Base-by-base conservation (phyloP, 1,140 invertebrate genomes). In the Drosophila melanogaster region DNA sequence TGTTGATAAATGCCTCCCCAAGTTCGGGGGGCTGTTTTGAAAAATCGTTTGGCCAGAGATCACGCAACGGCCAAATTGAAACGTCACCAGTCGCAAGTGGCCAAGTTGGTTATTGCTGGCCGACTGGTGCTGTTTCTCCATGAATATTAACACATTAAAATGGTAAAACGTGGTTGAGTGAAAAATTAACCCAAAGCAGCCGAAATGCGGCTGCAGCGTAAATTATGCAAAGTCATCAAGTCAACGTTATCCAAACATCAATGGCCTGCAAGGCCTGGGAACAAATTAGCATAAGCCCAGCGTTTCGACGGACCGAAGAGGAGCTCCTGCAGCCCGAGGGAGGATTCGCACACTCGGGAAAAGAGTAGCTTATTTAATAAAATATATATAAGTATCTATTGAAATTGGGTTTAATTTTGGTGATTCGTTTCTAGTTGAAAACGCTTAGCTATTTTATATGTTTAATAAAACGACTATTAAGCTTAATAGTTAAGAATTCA, bases 201-300 rank as follows among this genome's bases (percentile, higher is more conserved):
- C 76, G 44, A 81, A 75, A 66, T 75, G 44, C 37, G 44, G 62
- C 46, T 83, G 53, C 60, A 81, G 75, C 80, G 64, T 83, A 85
- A 85, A 86, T 86, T 86, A 86, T 86, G 81, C 81, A 86, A 87
- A 86, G 83, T 86, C 81, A 86, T 86, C 81, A 86, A 86, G 81
- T 81, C 83, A 87, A 76, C 84, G 83, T 83, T 86, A 86, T 87
- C 81, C 83, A 86, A 86, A 86, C 81, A 86, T 86, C 81, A 86
- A 81, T 86, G 73, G 50, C 62, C 61, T 69, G 66, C 49, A 33
- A 50, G 76, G 81, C 69, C 65, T 86, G 83, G 79, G 70, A 86
- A 86, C 72, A 87, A 86, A 86, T 86, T 86, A 87, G 79, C 81
- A 86, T 86, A 86, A 86, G 83, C 70, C 79, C 56, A 79, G 64